Evolutionary conservation across 2,113 vertebrate genomes (phyloP), one percentile per base, ranked within the genome.

Genomic region (Hiodon alosoides): DNA sequence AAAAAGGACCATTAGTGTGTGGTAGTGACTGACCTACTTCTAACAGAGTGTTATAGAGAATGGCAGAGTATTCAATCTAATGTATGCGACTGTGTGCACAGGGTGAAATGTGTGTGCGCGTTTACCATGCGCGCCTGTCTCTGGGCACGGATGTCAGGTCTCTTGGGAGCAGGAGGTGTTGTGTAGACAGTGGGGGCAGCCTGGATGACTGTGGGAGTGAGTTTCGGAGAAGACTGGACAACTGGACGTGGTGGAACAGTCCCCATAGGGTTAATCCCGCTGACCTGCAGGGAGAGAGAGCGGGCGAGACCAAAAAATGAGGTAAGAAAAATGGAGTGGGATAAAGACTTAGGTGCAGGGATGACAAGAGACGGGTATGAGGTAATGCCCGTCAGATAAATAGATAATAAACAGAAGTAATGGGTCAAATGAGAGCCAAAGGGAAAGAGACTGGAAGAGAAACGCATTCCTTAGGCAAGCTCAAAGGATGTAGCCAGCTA

Each of bases 161-260:
- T 90, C 65, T 85, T 90, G 3, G 84, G 74, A 4, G 85, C 84
- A 0, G 91, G 89, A 1, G 92, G 92, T 1, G 91, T 85, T 0
- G 88, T 89, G 79, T 94, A 94, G 2, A 94, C 92, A 0, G 93
- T 94, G 0, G 93, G 93, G 0, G 93, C 92, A 0, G 93, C 93
- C 83, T 94, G 92, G 79, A 94, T 91, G 70, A 94, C 83, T 0
- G 91, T 90, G 1, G 91, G 89, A 0, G 89, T 90, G 0, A 84
- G 81, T 79, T 93, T 93, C 7, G 86, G 79, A 3, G 88, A 68
- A 0, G 84, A 74, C 2, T 76, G 85, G 11, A 81, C 48, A 8
- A 82, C 85, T 2, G 85, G 84, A 69, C 90, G 86, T 0, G 82
- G 75, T n/a, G 81, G 48, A 0, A 85, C 79, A 0, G 89, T 76